Base-by-base conservation (phyloP, 2,797 vertebrate genomes). In the Sebastes goodei region DNA sequence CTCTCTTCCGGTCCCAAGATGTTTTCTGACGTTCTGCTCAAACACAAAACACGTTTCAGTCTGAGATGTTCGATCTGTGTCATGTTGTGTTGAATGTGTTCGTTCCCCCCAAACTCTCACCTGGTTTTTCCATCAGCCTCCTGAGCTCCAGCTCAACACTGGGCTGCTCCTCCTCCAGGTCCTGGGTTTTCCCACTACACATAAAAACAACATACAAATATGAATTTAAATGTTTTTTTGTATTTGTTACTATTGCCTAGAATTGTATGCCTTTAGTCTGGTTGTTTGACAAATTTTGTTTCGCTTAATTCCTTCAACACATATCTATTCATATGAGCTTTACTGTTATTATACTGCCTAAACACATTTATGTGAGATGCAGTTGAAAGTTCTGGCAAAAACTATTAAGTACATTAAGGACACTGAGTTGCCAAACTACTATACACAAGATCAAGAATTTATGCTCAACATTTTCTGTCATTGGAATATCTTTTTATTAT, bases 121-220 rank as follows among this genome's bases (percentile, higher is more conserved):
- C 97, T 10, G 97, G 95, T 86, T 96, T 97, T 10, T 69, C 95
- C 91, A 98, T 96, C 55, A 99, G 95, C 62, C 49, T 93, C 77
- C 97, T 90, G n/a, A 99, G 94, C 78, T 97, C 96, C 0, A 32
- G 93, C 74, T 97, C 97, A 0, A 98, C 95, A 70, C 90, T 96
- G 69, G 95, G 95, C 92, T 98, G 97, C 92, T 95, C 90, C 65
- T 97, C 95, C 85, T 97, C 97, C 91, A 99, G 92, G 52, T 93
- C 93, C 94, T 98, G 98, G 38, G 96, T 97, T 90, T 89, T 96
- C 74, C 95, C 96, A 83, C 98, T 99, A 74, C 8, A 81, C 38
- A 67, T 15, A 46, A 30, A 61, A 53, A 53, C 20, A 53, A n/a
- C 49, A 53, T 49, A 49, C 17, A 53, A 21, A 53, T n/a, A 53